Conservation (phyloP, 2,797 vertebrate species). For the Sebastes vulpes region DNA sequence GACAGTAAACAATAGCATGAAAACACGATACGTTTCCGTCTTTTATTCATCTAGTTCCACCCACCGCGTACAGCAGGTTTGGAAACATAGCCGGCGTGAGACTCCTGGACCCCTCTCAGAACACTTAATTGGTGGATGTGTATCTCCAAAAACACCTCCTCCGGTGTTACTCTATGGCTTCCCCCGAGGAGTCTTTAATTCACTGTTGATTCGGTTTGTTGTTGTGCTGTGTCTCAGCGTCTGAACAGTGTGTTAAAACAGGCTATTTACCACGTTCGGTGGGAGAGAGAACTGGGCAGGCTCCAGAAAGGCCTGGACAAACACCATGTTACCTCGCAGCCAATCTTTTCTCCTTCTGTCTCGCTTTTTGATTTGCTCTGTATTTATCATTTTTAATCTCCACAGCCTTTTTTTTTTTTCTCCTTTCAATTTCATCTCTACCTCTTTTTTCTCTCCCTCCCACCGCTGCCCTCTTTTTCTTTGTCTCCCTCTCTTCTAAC, state of each 20-base stretch:
- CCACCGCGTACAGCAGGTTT: constrained; percentile 14
- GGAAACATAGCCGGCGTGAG: constrained; percentile 26
- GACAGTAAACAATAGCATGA: constrained; percentile 58
- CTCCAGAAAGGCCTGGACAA: constrained; percentile 70
- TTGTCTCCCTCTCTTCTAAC: constrained; percentile 43
- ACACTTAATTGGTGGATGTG: constrained; percentile 62
- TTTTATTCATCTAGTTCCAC: constrained; percentile 39
- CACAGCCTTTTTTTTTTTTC: constrained; percentile 7
- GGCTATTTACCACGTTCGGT: constrained; percentile 66
- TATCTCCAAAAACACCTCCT: constrained; percentile 59
- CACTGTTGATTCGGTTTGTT: constrained; percentile 78
- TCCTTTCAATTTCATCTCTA: constrained; percentile 21
- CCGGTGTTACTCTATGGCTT: constrained; percentile 57
- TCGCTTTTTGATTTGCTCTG: constrained; percentile 37
- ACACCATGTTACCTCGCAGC: constrained; percentile 52
- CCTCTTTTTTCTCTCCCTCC: constrained; percentile 11
- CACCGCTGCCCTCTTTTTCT: constrained; percentile 50
- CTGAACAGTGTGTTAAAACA: constrained; percentile 76
- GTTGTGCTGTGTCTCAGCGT: constrained; percentile 62
- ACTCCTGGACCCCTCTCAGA: constrained; percentile 43
- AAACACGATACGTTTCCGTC: constrained; percentile 40
- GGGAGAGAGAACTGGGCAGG: constrained; percentile 58
- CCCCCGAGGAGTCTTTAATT: constrained; percentile 75
- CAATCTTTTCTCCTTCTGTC: constrained; percentile 42
- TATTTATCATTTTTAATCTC: constrained; percentile 47